phyloP scores from a whole-genome alignment of 1,140 invertebrate species.

The Leptinotarsa texana region DNA sequence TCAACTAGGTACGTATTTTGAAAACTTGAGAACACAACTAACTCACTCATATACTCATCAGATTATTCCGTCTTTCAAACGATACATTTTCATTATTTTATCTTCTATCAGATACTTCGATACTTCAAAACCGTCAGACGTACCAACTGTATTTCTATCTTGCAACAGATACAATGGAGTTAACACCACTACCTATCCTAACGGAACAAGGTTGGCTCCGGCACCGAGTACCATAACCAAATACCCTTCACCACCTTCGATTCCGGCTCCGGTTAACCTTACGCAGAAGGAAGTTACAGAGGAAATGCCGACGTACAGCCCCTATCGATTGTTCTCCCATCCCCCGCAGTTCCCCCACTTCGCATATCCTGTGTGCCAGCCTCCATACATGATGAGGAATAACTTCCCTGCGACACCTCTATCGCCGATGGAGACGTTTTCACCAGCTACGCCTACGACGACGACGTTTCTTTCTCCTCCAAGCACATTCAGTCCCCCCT shows the following conservation, averaged over 20 bases:
- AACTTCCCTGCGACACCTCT: slow-evolving; percentile 49
- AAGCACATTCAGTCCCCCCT: slow-evolving; percentile 47
- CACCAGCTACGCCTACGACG: slow-evolving; percentile 46
- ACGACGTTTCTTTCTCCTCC: slow-evolving; percentile 51
- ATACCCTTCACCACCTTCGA: slow-evolving; percentile 47
- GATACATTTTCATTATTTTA: slow-evolving; percentile 9
- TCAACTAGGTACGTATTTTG: slow-evolving; percentile 36
- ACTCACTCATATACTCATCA: neutral
- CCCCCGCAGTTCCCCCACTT: slow-evolving; percentile 40
- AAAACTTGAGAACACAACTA: neutral
- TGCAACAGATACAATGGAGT: slow-evolving; percentile 51
- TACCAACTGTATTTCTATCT: slow-evolving; percentile 34
- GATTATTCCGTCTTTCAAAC: neutral
- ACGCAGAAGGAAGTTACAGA: slow-evolving; percentile 48
- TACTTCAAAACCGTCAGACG: slow-evolving; percentile 29
- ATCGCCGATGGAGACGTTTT: slow-evolving; percentile 51
- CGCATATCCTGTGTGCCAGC: slow-evolving; percentile 47
- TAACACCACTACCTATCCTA: slow-evolving; percentile 42
- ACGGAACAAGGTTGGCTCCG: slow-evolving; percentile 48
- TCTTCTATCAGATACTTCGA: slow-evolving; percentile 19
- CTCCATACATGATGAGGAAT: slow-evolving; percentile 43
- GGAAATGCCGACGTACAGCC: slow-evolving; percentile 40
- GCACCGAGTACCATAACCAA: slow-evolving; percentile 46
- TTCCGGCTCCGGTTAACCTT: slow-evolving; percentile 50
- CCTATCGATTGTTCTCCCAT: slow-evolving; percentile 42